Evolutionary conservation across 2,113 vertebrate genomes (phyloP), one percentile per base, ranked within the genome.

Genomic region (Gobio gobio): DNA sequence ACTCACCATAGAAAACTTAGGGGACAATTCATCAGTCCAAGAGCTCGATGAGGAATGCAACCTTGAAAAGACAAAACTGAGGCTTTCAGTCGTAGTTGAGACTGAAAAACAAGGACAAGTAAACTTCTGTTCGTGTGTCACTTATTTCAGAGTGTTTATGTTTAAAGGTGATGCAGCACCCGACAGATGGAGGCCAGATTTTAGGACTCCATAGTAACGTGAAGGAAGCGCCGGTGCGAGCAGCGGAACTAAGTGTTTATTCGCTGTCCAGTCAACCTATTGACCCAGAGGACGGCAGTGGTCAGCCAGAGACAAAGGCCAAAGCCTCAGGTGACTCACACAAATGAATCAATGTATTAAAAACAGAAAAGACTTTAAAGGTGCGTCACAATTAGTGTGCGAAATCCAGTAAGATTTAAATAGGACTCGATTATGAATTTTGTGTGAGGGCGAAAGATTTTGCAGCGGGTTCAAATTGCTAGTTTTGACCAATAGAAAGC

Each of bases 191-290:
- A 63, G 91, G 70, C 63, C 91, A 91, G 87, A 89, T 93, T 54
- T 86, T 93, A 18, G 90, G 90, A 84, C 92, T 93, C 75, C 89
- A 91, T 76, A 91, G 89, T 89, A 93, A 93, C 66, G 90, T 86
- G 83, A 90, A 93, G 83, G 92, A 93, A 83, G 90, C 86, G 7
- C 85, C 86, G 1, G 83, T 92, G 78, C 90, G 92, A 45, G 90
- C 89, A 4, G 92, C 91, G 0, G 91, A 93, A 77, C 87, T 93
- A 26, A 93, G 91, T 33, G 90, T 91, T 22, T 92, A 85, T 24
- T 92, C 90, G 8, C 87, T 92, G 26, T 92, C 91, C 85, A 92
- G 91, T 82, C 91, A 92, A 80, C 90, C 91, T 20, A 92, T 91
- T 9, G 91, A 92, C 83, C 86, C 89, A 1, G 91, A 91, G 73